Evolutionary conservation across 2,888 invertebrate species (phyloP).

Genomic region (Papilio gigon): DNA sequence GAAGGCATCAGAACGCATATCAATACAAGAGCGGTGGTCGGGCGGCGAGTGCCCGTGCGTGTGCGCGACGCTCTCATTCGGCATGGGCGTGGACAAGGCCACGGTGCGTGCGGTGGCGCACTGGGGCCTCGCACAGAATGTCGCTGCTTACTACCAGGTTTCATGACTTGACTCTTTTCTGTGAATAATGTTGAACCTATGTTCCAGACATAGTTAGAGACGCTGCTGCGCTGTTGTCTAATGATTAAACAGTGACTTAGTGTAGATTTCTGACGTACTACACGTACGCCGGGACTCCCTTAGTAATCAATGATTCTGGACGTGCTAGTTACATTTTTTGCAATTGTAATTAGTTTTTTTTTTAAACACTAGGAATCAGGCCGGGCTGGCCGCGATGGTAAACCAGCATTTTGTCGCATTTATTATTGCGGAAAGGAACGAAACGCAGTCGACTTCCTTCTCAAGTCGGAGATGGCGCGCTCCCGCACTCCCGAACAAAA

Average conservation of each 20-base stretch:
- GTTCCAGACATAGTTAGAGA: too few relatives aligned
- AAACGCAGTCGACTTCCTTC: conserved; percentile 90
- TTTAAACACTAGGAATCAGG: conserved; percentile 99
- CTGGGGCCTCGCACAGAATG: conserved; percentile 97
- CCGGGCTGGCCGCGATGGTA: conserved; percentile 97
- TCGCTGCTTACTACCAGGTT: conserved; percentile 95
- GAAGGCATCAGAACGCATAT: conserved; percentile 86
- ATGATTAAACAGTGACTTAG: too few relatives aligned
- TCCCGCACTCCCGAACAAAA: conserved; percentile 82
- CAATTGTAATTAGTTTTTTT: too few relatives aligned
- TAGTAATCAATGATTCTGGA: too few relatives aligned
- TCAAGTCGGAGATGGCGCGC: conserved; percentile 86
- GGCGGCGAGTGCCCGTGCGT: conserved; percentile 93
- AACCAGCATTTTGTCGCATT: conserved; percentile 93
- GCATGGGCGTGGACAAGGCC: conserved; percentile 99
- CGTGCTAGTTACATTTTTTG: too few relatives aligned
- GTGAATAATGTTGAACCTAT: too few relatives aligned
- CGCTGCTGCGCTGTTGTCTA: too few relatives aligned
- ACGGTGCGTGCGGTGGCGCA: conserved; percentile 97
- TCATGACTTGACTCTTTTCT: too few relatives aligned
- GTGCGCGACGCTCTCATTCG: conserved; percentile 98
- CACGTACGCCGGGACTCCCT: too few relatives aligned
- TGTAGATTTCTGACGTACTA: too few relatives aligned
- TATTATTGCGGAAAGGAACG: conserved; percentile 93
- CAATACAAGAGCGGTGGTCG: conserved; percentile 96